Base-by-base conservation (phyloP, 1,140 invertebrate genomes). In the Drosophila watanabei region DNA sequence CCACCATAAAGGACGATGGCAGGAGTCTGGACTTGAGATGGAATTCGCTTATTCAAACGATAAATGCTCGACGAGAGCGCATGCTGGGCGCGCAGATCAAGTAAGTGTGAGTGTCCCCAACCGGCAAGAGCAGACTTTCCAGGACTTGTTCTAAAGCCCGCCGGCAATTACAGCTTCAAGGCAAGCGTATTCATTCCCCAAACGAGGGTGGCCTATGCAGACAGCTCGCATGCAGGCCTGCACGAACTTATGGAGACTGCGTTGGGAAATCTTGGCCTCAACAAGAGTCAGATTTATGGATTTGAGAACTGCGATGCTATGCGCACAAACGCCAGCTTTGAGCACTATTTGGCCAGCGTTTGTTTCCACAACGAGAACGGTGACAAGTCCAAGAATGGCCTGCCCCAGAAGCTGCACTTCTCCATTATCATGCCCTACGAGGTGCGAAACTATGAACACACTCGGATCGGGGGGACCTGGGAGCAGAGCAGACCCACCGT, bases 361-460 rank as follows among this genome's bases (percentile, higher is more conserved):
- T 83, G 80, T 18, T 83, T 83, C 18, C 70, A 75, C 39, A 33
- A 41, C 20, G 24, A 58, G 5, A 46, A 59, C 10, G 35, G 75
- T 4, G 60, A 70, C 32, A 64, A 49, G 32, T 45, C 51, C 11
- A 52, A 45, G 2, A 49, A 18, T 13, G 75, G 75, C 1, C 30
- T 82, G 14, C 80, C 80, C 0, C 6, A 18, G 0, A 8, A 49
- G 11, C 18, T 83, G 0, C 1, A 70, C 6, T 84, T 66, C 10
- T 46, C 70, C 0, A 84, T 83, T 20, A 32, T 84, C 6, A 54
- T 84, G 69, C 64, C 80, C 43, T 57, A 80, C 1, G 80, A 83
- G 28, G 16, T 83, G n/a, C 71, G 75, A 0, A 18, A n/a, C 18
- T 83, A 80, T 8, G 75, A 80, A 6, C 11, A 49, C 6, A 43